Percentiles rank a stretch among this genome's conserved stretches.
phyloP scores from a whole-genome alignment of 2,888 invertebrate genomes.

The Stenurella melanura region DNA sequence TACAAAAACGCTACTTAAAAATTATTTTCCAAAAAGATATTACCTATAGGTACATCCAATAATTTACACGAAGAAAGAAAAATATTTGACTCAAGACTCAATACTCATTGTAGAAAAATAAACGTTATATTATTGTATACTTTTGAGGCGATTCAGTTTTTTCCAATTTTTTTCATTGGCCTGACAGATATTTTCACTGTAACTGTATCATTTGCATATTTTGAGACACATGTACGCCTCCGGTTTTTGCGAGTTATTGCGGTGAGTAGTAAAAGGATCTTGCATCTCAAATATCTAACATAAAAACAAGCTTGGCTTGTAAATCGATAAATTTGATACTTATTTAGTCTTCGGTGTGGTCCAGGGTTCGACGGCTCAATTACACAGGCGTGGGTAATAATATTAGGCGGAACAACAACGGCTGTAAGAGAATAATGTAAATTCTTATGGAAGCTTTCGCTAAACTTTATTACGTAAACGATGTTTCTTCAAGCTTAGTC shows the following conservation, averaged over 20 bases:
- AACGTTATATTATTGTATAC: too few relatives aligned
- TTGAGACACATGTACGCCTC: background rate
- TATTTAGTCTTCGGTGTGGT: conserved; percentile 21
- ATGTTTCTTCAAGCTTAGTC: conserved; percentile 25
- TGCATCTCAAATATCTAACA: conserved; percentile 3
- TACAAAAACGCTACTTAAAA: too few relatives aligned
- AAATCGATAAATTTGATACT: conserved; percentile 22
- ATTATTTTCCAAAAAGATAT: too few relatives aligned
- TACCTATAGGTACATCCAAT: too few relatives aligned
- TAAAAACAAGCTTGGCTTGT: background rate
- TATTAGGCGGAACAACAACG: background rate
- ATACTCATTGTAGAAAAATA: too few relatives aligned
- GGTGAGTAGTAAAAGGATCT: conserved; percentile 4
- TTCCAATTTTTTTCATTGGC: too few relatives aligned
- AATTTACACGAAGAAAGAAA: too few relatives aligned
- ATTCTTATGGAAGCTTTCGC: conserved; percentile 14
- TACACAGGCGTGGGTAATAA: conserved; percentile 22
- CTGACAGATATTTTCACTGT: too few relatives aligned
- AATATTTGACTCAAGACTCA: too few relatives aligned
- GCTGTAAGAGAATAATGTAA: conserved; percentile 10
- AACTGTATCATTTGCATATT: background rate
- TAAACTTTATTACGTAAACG: background rate
- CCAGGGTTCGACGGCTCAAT: conserved; percentile 15
- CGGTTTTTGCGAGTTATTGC: background rate
- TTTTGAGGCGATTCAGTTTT: too few relatives aligned